phyloP scores from a whole-genome alignment of 2,797 vertebrate genomes.

The Siniperca scherzeri region DNA sequence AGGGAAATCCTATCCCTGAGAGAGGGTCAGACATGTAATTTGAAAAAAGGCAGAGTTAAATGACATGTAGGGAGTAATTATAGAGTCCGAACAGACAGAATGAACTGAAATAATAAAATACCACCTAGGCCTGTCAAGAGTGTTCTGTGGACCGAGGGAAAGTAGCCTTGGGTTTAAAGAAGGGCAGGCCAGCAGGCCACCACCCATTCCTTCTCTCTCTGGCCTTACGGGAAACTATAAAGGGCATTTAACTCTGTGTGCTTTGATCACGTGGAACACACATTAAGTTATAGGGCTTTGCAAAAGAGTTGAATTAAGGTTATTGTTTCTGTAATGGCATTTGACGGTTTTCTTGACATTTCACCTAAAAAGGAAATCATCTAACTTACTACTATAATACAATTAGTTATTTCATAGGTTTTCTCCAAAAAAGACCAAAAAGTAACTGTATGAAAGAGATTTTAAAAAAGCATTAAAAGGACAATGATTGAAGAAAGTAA shows the following conservation, averaged over 20 bases:
- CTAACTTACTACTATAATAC: neutral
- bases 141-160: slow-evolving; percentile 68
- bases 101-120: slow-evolving; percentile 87
- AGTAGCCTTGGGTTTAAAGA: slow-evolving; percentile 77
- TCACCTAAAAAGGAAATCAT: neutral
- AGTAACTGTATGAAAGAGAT: neutral
- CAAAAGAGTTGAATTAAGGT: slow-evolving; percentile 17
- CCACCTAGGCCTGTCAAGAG: slow-evolving; percentile 83
- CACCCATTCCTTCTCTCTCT: slow-evolving; percentile 66
- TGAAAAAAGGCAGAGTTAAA: slow-evolving; percentile 82
- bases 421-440: neutral
- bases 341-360: neutral
- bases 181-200: slow-evolving; percentile 63
- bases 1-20: slow-evolving; percentile 85
- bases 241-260: slow-evolving; percentile 42
- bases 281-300: neutral
- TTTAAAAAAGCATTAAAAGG: neutral
- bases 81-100: slow-evolving; percentile 84
- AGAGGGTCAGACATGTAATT: slow-evolving; percentile 85
- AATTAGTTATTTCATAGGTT: neutral
- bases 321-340: neutral
- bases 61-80: slow-evolving; percentile 86
- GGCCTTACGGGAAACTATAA: slow-evolving; percentile 74
- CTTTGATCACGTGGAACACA: slow-evolving; percentile 39
- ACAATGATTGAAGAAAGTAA: neutral